A percentile compares a stretch with the other conserved stretches of the same genome.
Conservation (phyloP, 2,113 vertebrate genomes). For the Zonotrichia leucophrys region DNA sequence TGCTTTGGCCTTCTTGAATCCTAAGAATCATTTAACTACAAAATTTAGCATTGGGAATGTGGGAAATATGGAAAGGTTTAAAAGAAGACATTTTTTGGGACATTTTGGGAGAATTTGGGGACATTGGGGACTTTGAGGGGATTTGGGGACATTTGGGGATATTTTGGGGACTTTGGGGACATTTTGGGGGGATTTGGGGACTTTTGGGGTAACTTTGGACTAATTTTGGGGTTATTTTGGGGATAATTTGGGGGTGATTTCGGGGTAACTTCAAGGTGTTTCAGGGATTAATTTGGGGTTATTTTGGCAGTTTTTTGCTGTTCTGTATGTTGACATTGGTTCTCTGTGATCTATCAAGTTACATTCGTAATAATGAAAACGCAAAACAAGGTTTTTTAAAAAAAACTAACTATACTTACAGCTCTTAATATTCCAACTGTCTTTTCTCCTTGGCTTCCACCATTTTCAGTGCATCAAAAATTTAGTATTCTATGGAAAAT, state of each 20-base stretch:
- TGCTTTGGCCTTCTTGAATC: not conserved
- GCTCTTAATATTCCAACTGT: not conserved
- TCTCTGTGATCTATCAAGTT: not conserved
- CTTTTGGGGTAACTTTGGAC: too few species aligned
- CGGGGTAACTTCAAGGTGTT: too few species aligned
- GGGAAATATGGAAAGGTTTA: not conserved
- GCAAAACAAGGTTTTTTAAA: rapidly evolving
- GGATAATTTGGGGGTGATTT: too few species aligned
- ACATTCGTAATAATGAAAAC: not conserved
- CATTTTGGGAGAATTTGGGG: too few species aligned
- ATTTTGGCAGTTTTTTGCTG: not conserved
- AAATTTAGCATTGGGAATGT: not conserved
- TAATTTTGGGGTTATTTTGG: too few species aligned
- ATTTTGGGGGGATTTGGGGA: too few species aligned
- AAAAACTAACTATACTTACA: not conserved
- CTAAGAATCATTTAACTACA: not conserved
- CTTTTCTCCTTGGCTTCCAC: not conserved
- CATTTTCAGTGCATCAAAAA: not conserved
- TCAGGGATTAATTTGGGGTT: too few species aligned
- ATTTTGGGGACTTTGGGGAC: too few species aligned
- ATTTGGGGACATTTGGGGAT: too few species aligned
- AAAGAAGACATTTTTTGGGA: too few species aligned
- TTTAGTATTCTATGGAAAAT: not conserved
- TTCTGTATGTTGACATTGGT: not conserved
- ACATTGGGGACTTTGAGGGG: too few species aligned